phyloP scores from a whole-genome alignment of 2,888 invertebrate species.

The Euplagia quadripunctaria region DNA sequence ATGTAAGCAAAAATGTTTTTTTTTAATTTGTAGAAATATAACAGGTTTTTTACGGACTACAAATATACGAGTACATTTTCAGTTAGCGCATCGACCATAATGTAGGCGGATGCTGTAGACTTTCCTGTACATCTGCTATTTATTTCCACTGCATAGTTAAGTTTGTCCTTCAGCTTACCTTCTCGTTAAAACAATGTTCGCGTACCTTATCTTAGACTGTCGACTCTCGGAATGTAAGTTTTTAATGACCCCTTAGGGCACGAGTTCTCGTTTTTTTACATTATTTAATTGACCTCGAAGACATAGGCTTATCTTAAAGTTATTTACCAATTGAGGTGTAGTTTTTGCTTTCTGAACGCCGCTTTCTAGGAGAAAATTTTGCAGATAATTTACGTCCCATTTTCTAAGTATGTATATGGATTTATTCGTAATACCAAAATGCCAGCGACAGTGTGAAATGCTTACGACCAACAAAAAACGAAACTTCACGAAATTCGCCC shows the following conservation, averaged over 20 bases:
- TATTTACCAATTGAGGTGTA: neutral
- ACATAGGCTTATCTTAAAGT: neutral
- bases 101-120: too few species aligned
- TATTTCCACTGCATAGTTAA: neutral
- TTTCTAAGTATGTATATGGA: neutral
- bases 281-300: neutral
- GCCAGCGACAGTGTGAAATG: conserved; percentile 17
- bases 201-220: neutral
- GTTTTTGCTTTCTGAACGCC: neutral
- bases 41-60: too few species aligned
- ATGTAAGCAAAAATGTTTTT: too few species aligned
- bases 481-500: conserved; percentile 26
- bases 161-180: neutral
- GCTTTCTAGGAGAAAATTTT: neutral
- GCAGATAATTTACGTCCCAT: neutral
- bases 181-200: neutral
- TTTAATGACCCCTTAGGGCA: neutral
- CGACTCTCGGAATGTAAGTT: neutral
- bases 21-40: too few species aligned
- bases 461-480: conserved; percentile 1
- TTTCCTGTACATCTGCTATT: too few species aligned
- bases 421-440: neutral
- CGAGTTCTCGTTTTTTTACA: neutral
- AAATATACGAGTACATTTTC: too few species aligned
- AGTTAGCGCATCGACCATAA: too few species aligned